Evolutionary conservation across 1,140 invertebrate species (phyloP).

Genomic region (Oncopeltus fasciatus): DNA sequence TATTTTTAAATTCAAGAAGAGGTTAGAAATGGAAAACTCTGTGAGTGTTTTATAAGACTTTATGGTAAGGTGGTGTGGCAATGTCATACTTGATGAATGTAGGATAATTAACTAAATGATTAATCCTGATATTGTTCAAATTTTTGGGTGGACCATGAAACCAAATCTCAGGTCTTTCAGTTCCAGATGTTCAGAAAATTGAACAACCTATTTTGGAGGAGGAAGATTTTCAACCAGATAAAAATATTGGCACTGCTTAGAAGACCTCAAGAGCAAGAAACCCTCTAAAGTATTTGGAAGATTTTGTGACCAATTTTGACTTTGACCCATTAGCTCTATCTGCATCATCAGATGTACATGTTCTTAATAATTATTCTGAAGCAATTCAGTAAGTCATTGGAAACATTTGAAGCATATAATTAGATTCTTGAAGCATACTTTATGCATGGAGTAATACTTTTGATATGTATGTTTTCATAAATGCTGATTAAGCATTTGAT

Average conservation of each 20-base stretch:
- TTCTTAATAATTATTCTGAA: too few species aligned
- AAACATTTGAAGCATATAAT: too few species aligned
- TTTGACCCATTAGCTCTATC: too few species aligned
- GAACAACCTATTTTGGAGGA: not conserved
- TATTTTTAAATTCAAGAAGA: slow-evolving; percentile 11
- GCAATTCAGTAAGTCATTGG: too few species aligned
- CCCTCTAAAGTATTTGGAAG: too few species aligned
- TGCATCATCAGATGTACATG: too few species aligned
- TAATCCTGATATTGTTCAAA: not conserved
- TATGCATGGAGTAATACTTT: too few species aligned
- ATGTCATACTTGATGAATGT: not conserved
- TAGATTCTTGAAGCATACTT: too few species aligned
- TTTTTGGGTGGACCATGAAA: not conserved
- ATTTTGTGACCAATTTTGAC: too few species aligned
- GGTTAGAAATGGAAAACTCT: not conserved
- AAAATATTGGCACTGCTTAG: not conserved
- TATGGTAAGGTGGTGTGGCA: not conserved
- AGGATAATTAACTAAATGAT: not conserved
- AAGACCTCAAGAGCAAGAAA: not conserved
- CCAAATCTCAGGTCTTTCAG: not conserved
- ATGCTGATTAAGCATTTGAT: too few species aligned
- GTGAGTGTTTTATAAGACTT: not conserved
- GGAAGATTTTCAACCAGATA: not conserved
- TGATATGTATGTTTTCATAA: too few species aligned
- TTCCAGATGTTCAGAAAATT: not conserved